Evolutionary conservation across 2,888 invertebrate genomes (phyloP), one percentile per base, ranked within the genome.

Genomic region (Zygogramma bicolorata): DNA sequence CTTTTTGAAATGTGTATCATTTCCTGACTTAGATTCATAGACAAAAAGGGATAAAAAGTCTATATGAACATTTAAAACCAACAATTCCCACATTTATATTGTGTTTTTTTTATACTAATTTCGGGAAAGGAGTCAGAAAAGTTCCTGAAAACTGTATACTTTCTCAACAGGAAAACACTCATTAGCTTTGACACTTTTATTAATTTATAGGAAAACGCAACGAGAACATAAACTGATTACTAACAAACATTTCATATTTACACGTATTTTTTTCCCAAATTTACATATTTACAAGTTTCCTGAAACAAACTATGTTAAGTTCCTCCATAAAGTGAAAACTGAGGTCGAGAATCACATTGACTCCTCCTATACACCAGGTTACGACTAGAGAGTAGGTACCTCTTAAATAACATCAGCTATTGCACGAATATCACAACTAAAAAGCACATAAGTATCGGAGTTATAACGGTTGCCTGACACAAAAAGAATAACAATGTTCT

Each of bases 221-320:
- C 71, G 58, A 31, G 67, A 71, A 29, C 42, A 42, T 70, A 40
- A 63, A 67, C 62, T 70, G 53, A 67, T 13, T 67, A 71, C 66
- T 62, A 46, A 42, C 22, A 57, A 71, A 71, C 71, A 58, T 34
- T 62, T 38, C 31, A 27, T 62, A 57, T 71, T 40, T 62, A 42
- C 66, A 67, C 42, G 57, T 59, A 65, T 53, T 29, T 57, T 57
- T 27, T 22, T 34, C 58, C 67, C 53, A 34, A 67, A 58, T 40
- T 62, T 49, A 66, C 53, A 53, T 67, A 67, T 67, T 46, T 67
- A 67, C 67, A 66, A 42, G 31, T 38, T 34, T 38, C 20, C 15
- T 22, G 58, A 66, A 66, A 5, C 18, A 31, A 49, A 59, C 29
- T 20, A 27, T 53, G 27, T 31, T 20, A 65, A 29, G 46, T 57